These are phyloP conservation scores for Nasua narica DNA, from an alignment of 2,797 vertebrate genomes.

Conservation along the genomic window DNA sequence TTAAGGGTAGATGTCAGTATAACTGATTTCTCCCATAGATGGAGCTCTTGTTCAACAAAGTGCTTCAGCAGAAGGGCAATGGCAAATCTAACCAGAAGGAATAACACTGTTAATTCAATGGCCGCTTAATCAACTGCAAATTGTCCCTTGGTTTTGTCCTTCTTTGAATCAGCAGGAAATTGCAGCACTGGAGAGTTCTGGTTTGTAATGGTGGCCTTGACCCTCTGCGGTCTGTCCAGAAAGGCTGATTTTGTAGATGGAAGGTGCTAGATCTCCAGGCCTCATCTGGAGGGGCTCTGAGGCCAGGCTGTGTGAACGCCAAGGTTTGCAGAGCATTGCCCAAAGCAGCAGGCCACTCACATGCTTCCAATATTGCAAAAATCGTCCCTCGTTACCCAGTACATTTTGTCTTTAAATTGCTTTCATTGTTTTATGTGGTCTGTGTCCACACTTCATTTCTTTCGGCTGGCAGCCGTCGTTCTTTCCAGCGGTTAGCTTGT, in stretches of 20 bases:
- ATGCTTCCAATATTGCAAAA: conserved; percentile 47
- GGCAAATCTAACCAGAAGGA: neutral
- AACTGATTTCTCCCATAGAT: conserved; percentile 75
- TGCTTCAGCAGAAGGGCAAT: neutral
- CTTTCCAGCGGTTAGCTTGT: conserved; percentile 29
- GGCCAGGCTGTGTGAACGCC: neutral
- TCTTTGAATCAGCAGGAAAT: neutral
- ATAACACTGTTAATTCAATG: neutral
- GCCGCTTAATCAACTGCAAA: neutral
- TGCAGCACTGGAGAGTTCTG: neutral
- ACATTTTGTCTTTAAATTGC: conserved; percentile 55
- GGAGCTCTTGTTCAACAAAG: conserved; percentile 81
- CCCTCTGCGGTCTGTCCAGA: neutral
- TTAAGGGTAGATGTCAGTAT: neutral
- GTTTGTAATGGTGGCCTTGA: neutral
- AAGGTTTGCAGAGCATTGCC: neutral
- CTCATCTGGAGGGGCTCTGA: neutral
- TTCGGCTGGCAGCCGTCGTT: neutral
- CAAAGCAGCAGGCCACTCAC: neutral
- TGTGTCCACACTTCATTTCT: conserved; percentile 65
- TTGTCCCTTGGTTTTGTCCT: neutral
- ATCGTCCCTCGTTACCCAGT: neutral
- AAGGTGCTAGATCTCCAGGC: neutral
- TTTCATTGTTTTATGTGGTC: conserved; percentile 57
- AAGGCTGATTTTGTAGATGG: neutral